Evolutionary conservation across 2,113 vertebrate genomes (phyloP).

Genomic region (Syngnathus typhle): DNA sequence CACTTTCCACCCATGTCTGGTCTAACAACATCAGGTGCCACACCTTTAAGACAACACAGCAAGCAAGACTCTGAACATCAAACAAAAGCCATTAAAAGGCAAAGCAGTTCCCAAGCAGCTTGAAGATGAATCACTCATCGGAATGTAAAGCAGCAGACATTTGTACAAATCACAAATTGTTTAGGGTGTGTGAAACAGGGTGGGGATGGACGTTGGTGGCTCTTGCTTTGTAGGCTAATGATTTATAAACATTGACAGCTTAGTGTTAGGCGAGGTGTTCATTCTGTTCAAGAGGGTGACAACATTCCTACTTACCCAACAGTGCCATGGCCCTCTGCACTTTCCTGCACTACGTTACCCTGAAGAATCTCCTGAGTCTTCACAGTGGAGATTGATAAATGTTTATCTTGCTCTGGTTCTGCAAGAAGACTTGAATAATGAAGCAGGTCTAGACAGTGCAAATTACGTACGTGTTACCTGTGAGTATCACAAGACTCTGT

Average conservation of each 20-base stretch:
- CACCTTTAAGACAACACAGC: constrained; percentile 32
- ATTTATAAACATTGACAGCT: constrained; percentile 5
- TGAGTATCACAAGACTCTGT: constrained; percentile 66
- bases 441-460: constrained; percentile 2
- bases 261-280: neutral
- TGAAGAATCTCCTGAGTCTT: constrained; percentile 83
- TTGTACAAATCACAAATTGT: neutral
- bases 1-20: constrained; percentile 29
- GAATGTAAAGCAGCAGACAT: constrained; percentile 29
- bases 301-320: constrained; percentile 79
- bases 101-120: constrained; percentile 37
- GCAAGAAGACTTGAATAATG: constrained; percentile 23
- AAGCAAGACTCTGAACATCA: constrained; percentile 36
- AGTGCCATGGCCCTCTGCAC: constrained; percentile 82
- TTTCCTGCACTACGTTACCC: constrained; percentile 77
- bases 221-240: constrained; percentile 6
- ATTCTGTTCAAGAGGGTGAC: too few species aligned
- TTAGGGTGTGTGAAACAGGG: neutral
- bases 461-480: constrained; percentile 50
- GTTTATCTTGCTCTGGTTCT: constrained; percentile 61
- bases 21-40: constrained; percentile 34
- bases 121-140: constrained; percentile 25
- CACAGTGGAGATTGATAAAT: constrained; percentile 75
- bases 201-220: constrained; percentile 6
- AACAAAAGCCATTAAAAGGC: constrained; percentile 25